phyloP scores from a whole-genome alignment of 35 echinoderm and acorn worm genomes.

The Heliocidaris tuberculata region DNA sequence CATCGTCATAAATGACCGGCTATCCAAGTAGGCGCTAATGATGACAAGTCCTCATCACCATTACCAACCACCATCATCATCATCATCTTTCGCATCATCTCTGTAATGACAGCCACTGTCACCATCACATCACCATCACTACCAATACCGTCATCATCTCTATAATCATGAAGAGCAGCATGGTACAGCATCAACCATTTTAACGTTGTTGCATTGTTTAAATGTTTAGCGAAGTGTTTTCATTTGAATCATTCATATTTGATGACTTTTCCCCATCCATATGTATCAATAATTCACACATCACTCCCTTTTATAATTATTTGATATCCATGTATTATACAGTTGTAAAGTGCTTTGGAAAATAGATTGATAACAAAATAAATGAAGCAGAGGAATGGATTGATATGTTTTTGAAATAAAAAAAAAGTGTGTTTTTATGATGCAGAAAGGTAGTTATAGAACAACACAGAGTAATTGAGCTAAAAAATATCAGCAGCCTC shows the following conservation, averaged over 20 bases:
- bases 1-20: neutral
- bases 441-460: no score
- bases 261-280: neutral
- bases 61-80: neutral
- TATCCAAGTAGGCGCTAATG: neutral
- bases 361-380: neutral
- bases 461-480: no score
- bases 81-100: neutral
- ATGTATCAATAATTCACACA: neutral
- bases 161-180: neutral
- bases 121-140: neutral
- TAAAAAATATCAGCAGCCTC: no score
- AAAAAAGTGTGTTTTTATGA: no score
- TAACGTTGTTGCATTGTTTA: neutral
- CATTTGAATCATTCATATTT: conserved; percentile 4
- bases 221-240: neutral
- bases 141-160: neutral
- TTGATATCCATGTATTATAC: neutral
- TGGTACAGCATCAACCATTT: no score
- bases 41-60: conserved; percentile 6
- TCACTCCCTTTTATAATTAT: no score
- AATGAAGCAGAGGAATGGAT: no score
- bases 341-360: neutral
- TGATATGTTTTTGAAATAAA: no score
- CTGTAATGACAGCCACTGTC: neutral